Conservation (phyloP, 2,113 vertebrate genomes). For the Chionis minor region DNA sequence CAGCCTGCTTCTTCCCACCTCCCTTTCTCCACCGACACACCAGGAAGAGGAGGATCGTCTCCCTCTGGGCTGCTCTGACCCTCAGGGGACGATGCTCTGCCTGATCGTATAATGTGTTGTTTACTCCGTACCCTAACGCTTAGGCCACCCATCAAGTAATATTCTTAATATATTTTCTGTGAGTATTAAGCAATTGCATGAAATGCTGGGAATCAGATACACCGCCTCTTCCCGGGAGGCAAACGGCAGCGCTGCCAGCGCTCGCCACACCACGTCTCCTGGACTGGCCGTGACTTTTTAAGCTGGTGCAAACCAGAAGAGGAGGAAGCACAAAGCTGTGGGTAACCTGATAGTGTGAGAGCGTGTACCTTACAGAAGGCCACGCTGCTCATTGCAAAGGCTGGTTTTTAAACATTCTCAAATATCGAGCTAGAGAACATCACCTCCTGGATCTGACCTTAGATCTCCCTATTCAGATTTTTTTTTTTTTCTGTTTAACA, state of each 20-base stretch:
- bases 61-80: not conserved
- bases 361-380: not conserved
- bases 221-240: not conserved
- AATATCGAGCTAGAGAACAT: not conserved
- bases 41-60: not conserved
- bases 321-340: not conserved
- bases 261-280: not conserved
- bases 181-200: not conserved
- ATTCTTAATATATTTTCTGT: not conserved
- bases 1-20: not conserved
- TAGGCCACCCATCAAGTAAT: not conserved
- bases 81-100: not conserved
- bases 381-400: not conserved
- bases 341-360: not conserved
- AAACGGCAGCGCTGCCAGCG: not conserved
- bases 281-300: not conserved
- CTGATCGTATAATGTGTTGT: not conserved
- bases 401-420: conserved; percentile 45
- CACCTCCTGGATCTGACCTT: conserved; percentile 32
- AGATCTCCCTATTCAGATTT: not conserved
- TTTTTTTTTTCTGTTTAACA: not conserved
- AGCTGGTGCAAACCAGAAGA: not conserved
- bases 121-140: not conserved
- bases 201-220: not conserved
- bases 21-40: not conserved